Percentiles rank a stretch among this genome's conserved stretches.
Evolutionary conservation across 2,113 vertebrate genomes (phyloP).

Genomic region (Rattus norvegicus): GRCr8 NC_086019.1:169564501-169565000

Average conservation of each 20-base stretch:
- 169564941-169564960: constrained; percentile 65
- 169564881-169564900: constrained; percentile 74
- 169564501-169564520: not conserved
- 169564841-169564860: constrained; percentile 70
- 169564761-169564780: constrained; percentile 62
- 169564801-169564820: constrained; percentile 75
- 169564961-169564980: constrained; percentile 35
- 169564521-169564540: not conserved
- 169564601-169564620: constrained; percentile 26
- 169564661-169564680: constrained; percentile 43
- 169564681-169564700: constrained; percentile 37
- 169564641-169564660: constrained; percentile 53
- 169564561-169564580: not conserved
- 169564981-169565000: not conserved
- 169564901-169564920: constrained; percentile 60
- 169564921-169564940: constrained; percentile 60
- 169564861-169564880: constrained; percentile 69
- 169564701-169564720: constrained; percentile 64
- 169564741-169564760: constrained; percentile 63
- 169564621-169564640: constrained; percentile 29
- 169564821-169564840: constrained; percentile 71
- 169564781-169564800: constrained; percentile 76
- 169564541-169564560: not conserved
- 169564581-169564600: not conserved
- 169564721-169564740: constrained; percentile 63